Evolutionary conservation across 2,888 invertebrate genomes (phyloP), one percentile per base, ranked within the genome.

Genomic region (Tipula confusa): DNA sequence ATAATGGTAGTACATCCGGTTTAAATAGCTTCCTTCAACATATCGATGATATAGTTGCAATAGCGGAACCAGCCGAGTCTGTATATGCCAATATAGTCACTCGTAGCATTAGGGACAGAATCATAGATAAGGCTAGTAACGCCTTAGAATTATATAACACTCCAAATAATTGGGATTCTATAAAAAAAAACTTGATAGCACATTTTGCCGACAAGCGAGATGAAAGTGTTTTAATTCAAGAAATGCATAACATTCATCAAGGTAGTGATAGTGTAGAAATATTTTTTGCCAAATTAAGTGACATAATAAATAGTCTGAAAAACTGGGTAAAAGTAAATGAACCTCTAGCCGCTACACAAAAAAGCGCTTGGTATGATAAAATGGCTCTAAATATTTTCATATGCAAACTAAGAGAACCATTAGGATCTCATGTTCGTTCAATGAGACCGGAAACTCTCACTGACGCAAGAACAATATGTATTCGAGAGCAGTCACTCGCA

Each of bases 361-460:
- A 86, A 79, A 83, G 84, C 81, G 9, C 15, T 24, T 64, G 86
- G 1, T 85, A 85, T 48, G 79, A 83, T 11, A 85, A 86, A 83
- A 86, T 86, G 85, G 85, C 85, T 15, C 83, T 86, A 7, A 85
- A 86, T 43, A 80, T 84, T 9, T 86, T 86, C 83, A 43, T 86
- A 9, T 84, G 84, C 1, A 85, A 85, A 15, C 82, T 86, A 31
- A 86, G 36, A 38, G 86, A 86, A 82, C 85, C 85, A 2, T 24
- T 86, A 79, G 86, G 86, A 6, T 84, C 85, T 33, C 85, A 85
- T 29, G 84, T 86, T 24, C 84, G 86, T 13, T 83, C 86, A 1
- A 86, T 86, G 86, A 83, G 84, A 83, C 86, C 85, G 31, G 83
- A 13, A 28, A 83, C 84, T 5, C 48, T 86, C 28, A 43, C 85